Evolutionary conservation across 2,888 invertebrate genomes (phyloP), one percentile per base, ranked within the genome.

Genomic region (Cyrtodaria siliqua): DNA sequence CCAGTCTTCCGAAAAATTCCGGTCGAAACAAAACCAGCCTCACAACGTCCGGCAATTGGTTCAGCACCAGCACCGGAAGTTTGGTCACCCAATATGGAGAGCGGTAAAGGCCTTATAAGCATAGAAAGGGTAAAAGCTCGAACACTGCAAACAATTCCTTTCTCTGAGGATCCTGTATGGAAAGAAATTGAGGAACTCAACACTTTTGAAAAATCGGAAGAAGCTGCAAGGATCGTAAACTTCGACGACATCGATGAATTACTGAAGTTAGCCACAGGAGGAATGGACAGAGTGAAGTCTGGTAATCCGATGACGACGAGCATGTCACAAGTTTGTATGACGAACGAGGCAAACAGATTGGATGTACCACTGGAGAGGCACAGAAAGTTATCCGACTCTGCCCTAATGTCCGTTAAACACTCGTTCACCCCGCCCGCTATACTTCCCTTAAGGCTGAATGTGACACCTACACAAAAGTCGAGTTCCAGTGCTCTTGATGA

Each of bases 91-190:
- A 86, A 87, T 53, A 82, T 90, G 74, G 89, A 89, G 49, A 89
- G 89, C 49, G 74, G 84, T 12, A 85, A 88, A 77, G 90, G 90
- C 12, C 77, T 86, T 27, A 85, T 90, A 8, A 90, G 90, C 63
- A 89, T 89, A 38, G 90, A 90, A 57, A 79, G 90, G 57, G 89
- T 90, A 23, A 89, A 86, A 59, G 88, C 90, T 9, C 76, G 90
- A 42, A 90, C 90, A 3, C 66, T 90, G 59, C 88, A 90, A 62
- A 89, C 90, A n/a, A 89, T 89, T 24, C 90, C 89, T 2, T 88
- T 89, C 67, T 88, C 89, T 9, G 89, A 90, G 53, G 90, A 90
- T 50, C 90, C 89, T 4, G 86, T 90, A 27, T 90, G 90, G 90
- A 89, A 89, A 67, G 88, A 89, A 70, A 89, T 90, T 12, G 89